Percentiles rank a stretch among this genome's conserved stretches.
Evolutionary conservation across 1,140 invertebrate species (phyloP).

Genomic region (Uloborus diversus): DNA sequence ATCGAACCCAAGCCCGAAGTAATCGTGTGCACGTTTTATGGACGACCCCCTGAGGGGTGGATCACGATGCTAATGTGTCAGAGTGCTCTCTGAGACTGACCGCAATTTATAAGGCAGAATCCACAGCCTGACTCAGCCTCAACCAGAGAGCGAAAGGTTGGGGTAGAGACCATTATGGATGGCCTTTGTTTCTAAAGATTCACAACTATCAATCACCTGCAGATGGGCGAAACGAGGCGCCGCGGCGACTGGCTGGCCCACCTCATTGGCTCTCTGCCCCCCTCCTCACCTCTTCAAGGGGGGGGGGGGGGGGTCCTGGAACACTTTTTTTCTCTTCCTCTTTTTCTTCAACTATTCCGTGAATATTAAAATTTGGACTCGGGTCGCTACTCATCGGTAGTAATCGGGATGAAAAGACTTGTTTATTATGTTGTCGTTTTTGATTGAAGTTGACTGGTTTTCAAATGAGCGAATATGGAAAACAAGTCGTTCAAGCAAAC

Average conservation of each 20-base stretch:
- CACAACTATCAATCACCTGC: constrained; percentile 55
- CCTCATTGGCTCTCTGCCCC: constrained; percentile 9
- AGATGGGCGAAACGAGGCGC: constrained; percentile 52
- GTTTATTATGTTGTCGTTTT: too few species aligned
- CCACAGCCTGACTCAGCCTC: constrained; percentile 51
- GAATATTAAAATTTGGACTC: not conserved
- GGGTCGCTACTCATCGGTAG: not conserved
- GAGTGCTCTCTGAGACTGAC: constrained; percentile 45
- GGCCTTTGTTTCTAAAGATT: constrained; percentile 57
- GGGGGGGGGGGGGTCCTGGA: not conserved
- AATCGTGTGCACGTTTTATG: too few species aligned
- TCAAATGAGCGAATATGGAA: too few species aligned
- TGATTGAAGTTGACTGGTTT: too few species aligned
- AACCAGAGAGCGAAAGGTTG: constrained; percentile 40
- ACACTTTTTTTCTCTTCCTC: not conserved
- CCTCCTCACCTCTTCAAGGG: not conserved
- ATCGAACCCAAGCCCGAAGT: too few species aligned
- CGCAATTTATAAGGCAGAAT: constrained; percentile 56
- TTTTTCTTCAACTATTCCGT: not conserved
- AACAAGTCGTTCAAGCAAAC: too few species aligned
- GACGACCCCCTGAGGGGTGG: constrained; percentile 3
- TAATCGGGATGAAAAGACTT: not conserved
- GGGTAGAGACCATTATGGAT: constrained; percentile 49
- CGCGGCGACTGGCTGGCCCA: not conserved
- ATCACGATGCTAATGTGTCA: constrained; percentile 46